These are phyloP conservation scores for Microctenopoma lineatum DNA, from an alignment of 2,797 vertebrate species.

Conservation along the genomic window DNA sequence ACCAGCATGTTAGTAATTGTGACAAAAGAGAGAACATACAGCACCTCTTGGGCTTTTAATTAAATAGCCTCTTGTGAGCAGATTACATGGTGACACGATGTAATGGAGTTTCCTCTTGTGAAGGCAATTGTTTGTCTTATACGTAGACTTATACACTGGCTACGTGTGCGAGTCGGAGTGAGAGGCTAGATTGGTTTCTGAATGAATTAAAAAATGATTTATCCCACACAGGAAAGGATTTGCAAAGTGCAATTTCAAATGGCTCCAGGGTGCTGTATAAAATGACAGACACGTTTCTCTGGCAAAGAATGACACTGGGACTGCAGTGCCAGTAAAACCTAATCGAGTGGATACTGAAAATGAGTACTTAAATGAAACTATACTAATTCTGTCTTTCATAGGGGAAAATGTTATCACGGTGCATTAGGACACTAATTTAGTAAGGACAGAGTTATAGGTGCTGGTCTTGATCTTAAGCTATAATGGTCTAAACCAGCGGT, in stretches of 20 bases:
- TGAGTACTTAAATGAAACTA: conserved; percentile 5
- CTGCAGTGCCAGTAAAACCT: neutral
- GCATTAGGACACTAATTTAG: neutral
- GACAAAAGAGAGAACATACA: neutral
- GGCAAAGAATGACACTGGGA: neutral
- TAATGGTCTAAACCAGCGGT: no score
- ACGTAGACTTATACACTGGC: neutral
- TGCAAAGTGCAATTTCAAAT: conserved; percentile 20
- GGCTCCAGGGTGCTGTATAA: neutral
- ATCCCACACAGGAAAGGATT: conserved; percentile 2
- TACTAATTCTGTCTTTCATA: neutral
- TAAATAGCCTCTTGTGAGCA: neutral
- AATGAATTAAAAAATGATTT: neutral
- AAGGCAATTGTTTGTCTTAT: neutral
- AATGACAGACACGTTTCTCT: conserved; percentile 4
- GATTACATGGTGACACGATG: neutral
- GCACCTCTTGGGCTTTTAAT: neutral
- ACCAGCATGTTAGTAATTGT: neutral
- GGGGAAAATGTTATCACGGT: neutral
- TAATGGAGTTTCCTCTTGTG: neutral
- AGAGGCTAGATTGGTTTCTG: neutral
- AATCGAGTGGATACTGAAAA: neutral
- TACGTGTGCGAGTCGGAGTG: neutral
- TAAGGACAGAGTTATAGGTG: neutral
- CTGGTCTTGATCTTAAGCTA: neutral